Base-by-base conservation (phyloP, 2,888 invertebrate species). In the Drosophila tripunctata region DNA sequence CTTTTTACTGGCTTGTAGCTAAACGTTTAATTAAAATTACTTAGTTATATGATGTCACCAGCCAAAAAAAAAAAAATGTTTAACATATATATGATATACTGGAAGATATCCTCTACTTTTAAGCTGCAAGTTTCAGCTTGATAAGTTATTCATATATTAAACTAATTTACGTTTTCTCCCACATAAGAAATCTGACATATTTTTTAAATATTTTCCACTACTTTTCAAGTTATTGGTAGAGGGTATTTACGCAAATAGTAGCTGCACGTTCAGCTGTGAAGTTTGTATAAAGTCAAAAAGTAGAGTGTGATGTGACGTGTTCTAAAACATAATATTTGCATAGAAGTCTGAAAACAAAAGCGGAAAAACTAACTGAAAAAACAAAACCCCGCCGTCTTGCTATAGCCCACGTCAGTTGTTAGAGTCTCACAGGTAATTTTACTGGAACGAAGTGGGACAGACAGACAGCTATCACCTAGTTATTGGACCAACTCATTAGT, bases 1-100 rank as follows among this genome's bases (percentile, higher is more conserved):
- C 30, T 43, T 43, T 51, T 22, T 12, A 10, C 21, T 40, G 21
- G 22, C 2, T 21, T 24, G 48, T 52, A 58, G 47, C 43, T 48
- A 33, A 44, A 54, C 60, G 54, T 69, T 78, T 77, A 71, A 80
- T 82, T 78, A 73, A 79, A 73, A 62, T 60, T 43, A 56, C 15
- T 78, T 64, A 58, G 60, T 40, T 31, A 8, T 50, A 44, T 38
- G 52, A 58, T 82, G 83, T 79, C 83, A 71, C 69, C 79, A 80
- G 45, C 47, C 22, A 51, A 70, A 57, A 57, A 27, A 8, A 35
- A 12, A 43, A 15, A 19, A 30, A 30, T 30, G n/a, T 12, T 3
- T 12, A 15, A 17, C 7, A 1, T 6, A 3, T 4, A 17, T 1
- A 3, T 19, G 17, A 17, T 19, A n/a, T 17, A 30, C 30, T 44